A percentile compares a stretch with the other conserved stretches of the same genome.
Conservation (phyloP, 1,140 invertebrate genomes). For the Rhyacophila brunnea region DNA sequence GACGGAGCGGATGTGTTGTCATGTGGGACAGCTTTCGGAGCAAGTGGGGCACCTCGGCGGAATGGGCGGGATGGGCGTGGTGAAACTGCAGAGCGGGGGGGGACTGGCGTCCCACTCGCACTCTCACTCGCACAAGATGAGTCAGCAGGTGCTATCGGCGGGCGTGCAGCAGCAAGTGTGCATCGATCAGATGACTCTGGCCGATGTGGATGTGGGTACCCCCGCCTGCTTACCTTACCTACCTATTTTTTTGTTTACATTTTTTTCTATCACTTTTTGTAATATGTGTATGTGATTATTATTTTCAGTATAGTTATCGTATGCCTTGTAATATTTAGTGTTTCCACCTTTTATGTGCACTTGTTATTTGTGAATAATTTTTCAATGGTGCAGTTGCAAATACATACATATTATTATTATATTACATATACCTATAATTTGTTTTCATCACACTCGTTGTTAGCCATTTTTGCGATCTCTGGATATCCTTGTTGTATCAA, state of each 20-base stretch:
- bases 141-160: slow-evolving; percentile 46
- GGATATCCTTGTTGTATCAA: too few relatives aligned
- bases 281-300: not conserved
- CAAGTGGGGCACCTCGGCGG: slow-evolving; percentile 41
- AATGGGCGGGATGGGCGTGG: slow-evolving; percentile 60
- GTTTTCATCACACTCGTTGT: too few relatives aligned
- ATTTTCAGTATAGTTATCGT: too few relatives aligned
- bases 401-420: too few relatives aligned
- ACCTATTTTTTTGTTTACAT: slow-evolving; percentile 1
- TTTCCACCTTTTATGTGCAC: not conserved
- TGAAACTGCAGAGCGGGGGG: slow-evolving; percentile 58
- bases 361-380: not conserved
- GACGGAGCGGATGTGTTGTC: too few relatives aligned
- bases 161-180: slow-evolving; percentile 59
- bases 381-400: too few relatives aligned
- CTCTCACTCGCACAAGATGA: slow-evolving; percentile 52
- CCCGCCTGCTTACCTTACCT: slow-evolving; percentile 2
- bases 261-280: not conserved
- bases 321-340: not conserved
- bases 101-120: slow-evolving; percentile 38
- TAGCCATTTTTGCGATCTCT: too few relatives aligned
- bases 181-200: slow-evolving; percentile 65
- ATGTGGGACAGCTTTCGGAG: slow-evolving; percentile 24
- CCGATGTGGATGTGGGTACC: slow-evolving; percentile 67
- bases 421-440: too few relatives aligned